Evolutionary conservation across 1,140 invertebrate genomes (phyloP), one percentile per base, ranked within the genome.

Genomic region (Adelges cooleyi): DNA sequence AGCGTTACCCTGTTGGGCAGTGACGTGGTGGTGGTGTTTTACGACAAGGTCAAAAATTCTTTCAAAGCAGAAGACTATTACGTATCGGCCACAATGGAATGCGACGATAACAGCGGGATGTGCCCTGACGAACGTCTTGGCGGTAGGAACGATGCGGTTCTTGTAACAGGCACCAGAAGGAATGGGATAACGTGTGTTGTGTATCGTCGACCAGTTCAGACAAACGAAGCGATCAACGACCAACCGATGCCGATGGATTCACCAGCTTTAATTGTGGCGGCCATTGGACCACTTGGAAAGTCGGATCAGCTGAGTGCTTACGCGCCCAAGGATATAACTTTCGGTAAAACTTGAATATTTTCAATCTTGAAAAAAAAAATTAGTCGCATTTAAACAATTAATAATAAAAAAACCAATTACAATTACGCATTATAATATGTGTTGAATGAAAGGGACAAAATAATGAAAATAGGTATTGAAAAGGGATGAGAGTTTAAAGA

Each of bases 31-130:
- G 86, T 95, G 0, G 84, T 86, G 3, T 92, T 85, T 67, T 90
- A 87, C 76, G 82, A 90, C 71, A 81, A 79, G 20, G 82, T 78
- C 29, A 80, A 76, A 9, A 80, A 82, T 10, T 80, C 82, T 20
- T 91, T 89, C 66, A 80, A 83, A 27, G 89, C 86, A 3, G 82
- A 85, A 9, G 91, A 94, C 75, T 94, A 94, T 73, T 89, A 85
- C 68, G 85, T 93, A 72, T 87, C 86, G 0, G 85, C 86, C 48
- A 78, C 84, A n/a, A 81, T 86, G 6, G 89, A 92, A 71, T 89
- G 87, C 71, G 86, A 89, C 71, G 86, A 90, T 0, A 83, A 82
- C 65, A 80, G 79, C 15, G 92, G 91, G 0, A 89, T 92, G 4
- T 95, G 92, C 71, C 89, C 89, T 0, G 91, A 94, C 72, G 80